A percentile compares a stretch with the other conserved stretches of the same genome.
Evolutionary conservation across 2,113 vertebrate genomes (phyloP).

Genomic region (Megaptera novaeangliae): DNA sequence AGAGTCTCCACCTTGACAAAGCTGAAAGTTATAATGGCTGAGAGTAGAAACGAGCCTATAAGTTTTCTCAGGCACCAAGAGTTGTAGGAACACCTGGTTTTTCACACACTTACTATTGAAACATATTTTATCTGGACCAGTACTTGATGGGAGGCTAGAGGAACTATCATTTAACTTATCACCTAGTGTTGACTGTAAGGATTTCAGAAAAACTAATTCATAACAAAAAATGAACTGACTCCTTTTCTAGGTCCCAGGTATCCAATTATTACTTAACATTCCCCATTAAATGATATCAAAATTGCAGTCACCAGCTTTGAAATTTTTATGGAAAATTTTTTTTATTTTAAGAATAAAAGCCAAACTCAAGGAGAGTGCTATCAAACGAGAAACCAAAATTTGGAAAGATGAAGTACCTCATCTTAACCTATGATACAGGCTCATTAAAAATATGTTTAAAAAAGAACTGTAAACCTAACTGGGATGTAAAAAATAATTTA

Average conservation of each 20-base stretch:
- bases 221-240: neutral
- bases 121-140: neutral
- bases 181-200: neutral
- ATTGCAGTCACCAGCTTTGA: neutral
- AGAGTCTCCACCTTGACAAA: neutral
- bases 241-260: neutral
- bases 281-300: neutral
- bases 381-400: neutral
- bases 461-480: neutral
- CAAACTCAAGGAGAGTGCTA: neutral
- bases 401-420: neutral
- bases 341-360: neutral
- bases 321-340: neutral
- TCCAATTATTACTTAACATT: neutral
- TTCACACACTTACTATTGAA: neutral
- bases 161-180: neutral
- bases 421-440: neutral
- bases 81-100: neutral
- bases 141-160: neutral
- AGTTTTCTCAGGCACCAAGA: neutral
- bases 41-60: neutral
- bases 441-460: neutral
- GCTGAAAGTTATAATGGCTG: neutral
- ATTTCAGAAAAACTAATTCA: constrained; percentile 3
- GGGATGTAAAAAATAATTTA: constrained; percentile 23